Evolutionary conservation across 2,797 vertebrate species (phyloP).

Genomic region (Pterois miles): DNA sequence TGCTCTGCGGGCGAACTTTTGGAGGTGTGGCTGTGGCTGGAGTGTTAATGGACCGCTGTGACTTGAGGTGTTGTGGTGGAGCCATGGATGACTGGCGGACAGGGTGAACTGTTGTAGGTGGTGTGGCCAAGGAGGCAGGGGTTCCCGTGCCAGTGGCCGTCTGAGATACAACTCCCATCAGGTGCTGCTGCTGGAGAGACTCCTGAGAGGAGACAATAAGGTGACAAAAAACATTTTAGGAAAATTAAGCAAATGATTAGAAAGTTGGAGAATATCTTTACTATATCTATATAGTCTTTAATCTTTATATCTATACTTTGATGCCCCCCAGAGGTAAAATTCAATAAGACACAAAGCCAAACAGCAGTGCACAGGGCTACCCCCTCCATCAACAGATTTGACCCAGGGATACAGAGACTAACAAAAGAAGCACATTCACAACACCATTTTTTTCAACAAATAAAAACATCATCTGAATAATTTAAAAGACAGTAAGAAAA

Average conservation of each 20-base stretch:
- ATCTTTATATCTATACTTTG: too few species aligned
- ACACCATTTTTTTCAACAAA: not conserved
- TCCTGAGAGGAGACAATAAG: slow-evolving; percentile 65
- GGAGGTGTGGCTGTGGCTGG: slow-evolving; percentile 84
- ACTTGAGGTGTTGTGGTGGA: slow-evolving; percentile 84
- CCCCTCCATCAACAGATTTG: not conserved
- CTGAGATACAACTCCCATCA: slow-evolving; percentile 85
- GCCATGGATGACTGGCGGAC: slow-evolving; percentile 81
- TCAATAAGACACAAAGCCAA: not conserved
- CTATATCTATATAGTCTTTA: too few species aligned
- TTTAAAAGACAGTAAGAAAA: not conserved
- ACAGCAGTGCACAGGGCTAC: not conserved
- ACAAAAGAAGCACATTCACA: not conserved
- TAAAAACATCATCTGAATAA: not conserved
- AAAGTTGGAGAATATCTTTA: not conserved
- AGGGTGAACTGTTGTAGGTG: slow-evolving; percentile 84
- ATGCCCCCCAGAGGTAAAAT: not conserved
- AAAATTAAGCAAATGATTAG: not conserved
- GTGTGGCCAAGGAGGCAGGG: slow-evolving; percentile 89
- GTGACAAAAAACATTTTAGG: not conserved
- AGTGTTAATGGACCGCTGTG: slow-evolving; percentile 89
- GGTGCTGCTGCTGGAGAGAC: slow-evolving; percentile 87
- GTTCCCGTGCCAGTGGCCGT: slow-evolving; percentile 82
- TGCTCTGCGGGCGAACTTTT: slow-evolving; percentile 90
- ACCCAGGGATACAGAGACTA: not conserved